These are phyloP conservation scores for Picathartes gymnocephalus DNA, from an alignment of 2,113 vertebrate species.

Conservation along the genomic window DNA sequence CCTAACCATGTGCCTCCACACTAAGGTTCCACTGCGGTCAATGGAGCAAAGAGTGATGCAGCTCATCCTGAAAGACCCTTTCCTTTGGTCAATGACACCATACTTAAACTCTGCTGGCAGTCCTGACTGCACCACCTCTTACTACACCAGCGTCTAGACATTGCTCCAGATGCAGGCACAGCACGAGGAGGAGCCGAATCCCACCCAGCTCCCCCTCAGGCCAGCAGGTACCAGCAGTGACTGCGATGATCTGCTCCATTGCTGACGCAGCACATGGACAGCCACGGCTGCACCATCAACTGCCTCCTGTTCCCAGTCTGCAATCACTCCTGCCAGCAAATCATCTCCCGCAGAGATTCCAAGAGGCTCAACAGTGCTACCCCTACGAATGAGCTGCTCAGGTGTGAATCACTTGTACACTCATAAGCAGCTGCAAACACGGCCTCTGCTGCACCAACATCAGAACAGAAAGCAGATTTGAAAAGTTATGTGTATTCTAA, in stretches of 20 bases:
- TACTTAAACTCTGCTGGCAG: not conserved
- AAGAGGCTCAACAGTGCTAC: not conserved
- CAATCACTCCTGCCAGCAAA: not conserved
- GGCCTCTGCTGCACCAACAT: not conserved
- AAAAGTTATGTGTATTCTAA: not conserved
- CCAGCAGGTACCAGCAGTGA: not conserved
- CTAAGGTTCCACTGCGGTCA: not conserved
- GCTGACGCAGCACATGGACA: not conserved
- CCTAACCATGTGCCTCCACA: not conserved
- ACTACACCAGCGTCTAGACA: not conserved
- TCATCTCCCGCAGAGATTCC: not conserved
- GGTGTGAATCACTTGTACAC: not conserved
- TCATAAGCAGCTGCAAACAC: not conserved
- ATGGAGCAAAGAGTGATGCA: not conserved
- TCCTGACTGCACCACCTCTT: not conserved
- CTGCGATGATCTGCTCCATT: fast-evolving
- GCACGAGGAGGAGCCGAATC: not conserved
- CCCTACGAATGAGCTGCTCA: not conserved
- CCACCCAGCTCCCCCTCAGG: not conserved
- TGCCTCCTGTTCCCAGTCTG: fast-evolving
- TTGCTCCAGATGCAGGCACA: not conserved
- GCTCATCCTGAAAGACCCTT: not conserved
- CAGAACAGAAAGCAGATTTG: not conserved
- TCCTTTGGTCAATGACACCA: not conserved
- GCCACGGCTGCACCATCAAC: not conserved